phyloP scores from a whole-genome alignment of 1,140 invertebrate genomes.

The Microplitis demolitor region DNA sequence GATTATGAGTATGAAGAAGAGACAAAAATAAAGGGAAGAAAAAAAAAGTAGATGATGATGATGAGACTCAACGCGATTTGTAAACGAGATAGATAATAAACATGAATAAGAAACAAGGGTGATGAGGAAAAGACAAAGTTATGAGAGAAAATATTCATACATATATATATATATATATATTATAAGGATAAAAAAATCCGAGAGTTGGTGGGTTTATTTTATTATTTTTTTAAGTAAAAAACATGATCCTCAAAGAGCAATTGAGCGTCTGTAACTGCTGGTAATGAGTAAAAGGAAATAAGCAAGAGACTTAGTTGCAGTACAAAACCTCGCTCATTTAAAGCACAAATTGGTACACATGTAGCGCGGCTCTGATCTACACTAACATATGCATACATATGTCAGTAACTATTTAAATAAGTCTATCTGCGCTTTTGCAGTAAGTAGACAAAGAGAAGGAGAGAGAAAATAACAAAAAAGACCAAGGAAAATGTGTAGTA shows the following conservation, averaged over 20 bases:
- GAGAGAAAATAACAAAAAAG: too few species aligned
- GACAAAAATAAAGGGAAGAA: conserved; percentile 31
- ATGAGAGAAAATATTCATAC: neutral
- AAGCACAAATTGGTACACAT: conserved; percentile 22
- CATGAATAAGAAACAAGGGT: neutral
- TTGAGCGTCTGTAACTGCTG: conserved; percentile 26
- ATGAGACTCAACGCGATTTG: conserved; percentile 3
- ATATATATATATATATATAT: too few species aligned
- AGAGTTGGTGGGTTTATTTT: conserved; percentile 9
- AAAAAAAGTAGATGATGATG: neutral
- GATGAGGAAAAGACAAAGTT: neutral
- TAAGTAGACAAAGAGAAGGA: too few species aligned
- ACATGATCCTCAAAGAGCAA: conserved; percentile 25
- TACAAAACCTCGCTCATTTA: conserved; percentile 10
- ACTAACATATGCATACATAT: too few species aligned
- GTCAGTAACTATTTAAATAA: too few species aligned
- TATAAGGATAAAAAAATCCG: too few species aligned
- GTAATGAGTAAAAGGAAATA: conserved; percentile 20
- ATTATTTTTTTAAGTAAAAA: conserved; percentile 22
- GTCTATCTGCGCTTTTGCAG: too few species aligned
- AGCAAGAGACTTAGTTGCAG: conserved; percentile 8
- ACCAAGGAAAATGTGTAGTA: too few species aligned
- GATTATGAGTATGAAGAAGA: neutral
- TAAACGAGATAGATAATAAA: neutral
- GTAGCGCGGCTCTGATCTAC: neutral